Evolutionary conservation across 2,888 invertebrate genomes (phyloP).

Genomic region (Calameuta filiformis): DNA sequence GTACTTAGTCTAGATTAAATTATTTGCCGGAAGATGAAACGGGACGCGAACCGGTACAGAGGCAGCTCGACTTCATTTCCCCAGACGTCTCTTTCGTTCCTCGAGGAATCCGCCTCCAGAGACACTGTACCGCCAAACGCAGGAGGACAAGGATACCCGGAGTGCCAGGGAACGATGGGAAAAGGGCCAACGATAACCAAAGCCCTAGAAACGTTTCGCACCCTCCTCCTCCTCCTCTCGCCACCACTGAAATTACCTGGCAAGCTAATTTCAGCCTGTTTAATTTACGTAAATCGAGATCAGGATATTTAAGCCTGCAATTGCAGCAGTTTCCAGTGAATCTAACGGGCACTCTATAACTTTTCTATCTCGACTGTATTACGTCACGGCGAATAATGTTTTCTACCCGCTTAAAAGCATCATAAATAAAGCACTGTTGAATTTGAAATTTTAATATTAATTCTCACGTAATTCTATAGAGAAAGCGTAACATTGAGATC

Average conservation of each 20-base stretch:
- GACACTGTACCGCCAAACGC: neutral
- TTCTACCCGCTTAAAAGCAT: no score
- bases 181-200: neutral
- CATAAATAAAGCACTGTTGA: no score
- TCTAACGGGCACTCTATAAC: neutral
- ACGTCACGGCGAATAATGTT: neutral
- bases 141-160: neutral
- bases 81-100: slow-evolving; percentile 38
- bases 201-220: slow-evolving; percentile 27
- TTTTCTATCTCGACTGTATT: neutral
- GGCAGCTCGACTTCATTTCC: slow-evolving; percentile 43
- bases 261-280: slow-evolving; percentile 39
- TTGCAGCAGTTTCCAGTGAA: slow-evolving; percentile 3
- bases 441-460: neutral
- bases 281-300: slow-evolving; percentile 42
- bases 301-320: slow-evolving; percentile 19
- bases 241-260: slow-evolving; percentile 34
- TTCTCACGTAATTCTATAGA: neutral
- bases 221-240: neutral
- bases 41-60: slow-evolving; percentile 16
- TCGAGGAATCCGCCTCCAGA: slow-evolving; percentile 1
- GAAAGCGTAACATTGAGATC: neutral
- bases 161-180: neutral
- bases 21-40: slow-evolving; percentile 51
- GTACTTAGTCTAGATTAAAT: slow-evolving; percentile 50